A percentile compares a stretch with the other conserved stretches of the same genome.
These are phyloP conservation scores for Odontamblyopus rebecca DNA, from an alignment of 2,797 vertebrate species.

Conservation along the genomic window DNA sequence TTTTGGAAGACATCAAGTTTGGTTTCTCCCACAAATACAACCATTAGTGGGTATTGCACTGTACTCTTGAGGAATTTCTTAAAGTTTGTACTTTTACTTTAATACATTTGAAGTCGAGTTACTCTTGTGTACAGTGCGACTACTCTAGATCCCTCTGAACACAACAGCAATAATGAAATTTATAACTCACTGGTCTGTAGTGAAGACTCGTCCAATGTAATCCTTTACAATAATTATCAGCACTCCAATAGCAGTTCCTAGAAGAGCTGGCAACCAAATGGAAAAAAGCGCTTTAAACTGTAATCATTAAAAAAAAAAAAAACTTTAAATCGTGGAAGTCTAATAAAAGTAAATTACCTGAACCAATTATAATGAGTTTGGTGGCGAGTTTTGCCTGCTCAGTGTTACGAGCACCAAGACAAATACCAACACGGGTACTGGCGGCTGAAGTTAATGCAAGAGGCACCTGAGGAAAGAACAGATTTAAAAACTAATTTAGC, in stretches of 20 bases:
- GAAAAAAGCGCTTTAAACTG: not conserved
- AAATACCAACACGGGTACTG: conserved; percentile 87
- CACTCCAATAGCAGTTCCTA: conserved; percentile 64
- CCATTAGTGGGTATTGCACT: too few relatives aligned
- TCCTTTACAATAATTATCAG: conserved; percentile 55
- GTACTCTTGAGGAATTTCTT: too few relatives aligned
- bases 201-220: conserved; percentile 85
- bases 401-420: conserved; percentile 85
- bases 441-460: conserved; percentile 83
- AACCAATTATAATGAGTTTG: conserved; percentile 76
- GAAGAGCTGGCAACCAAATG: conserved; percentile 54
- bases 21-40: too few relatives aligned
- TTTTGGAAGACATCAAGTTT: too few relatives aligned
- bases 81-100: too few relatives aligned
- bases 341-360: conserved; percentile 63
- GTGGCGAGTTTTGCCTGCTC: conserved; percentile 83
- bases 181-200: conserved; percentile 79
- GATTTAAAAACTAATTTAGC: not conserved
- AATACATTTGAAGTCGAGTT: too few relatives aligned
- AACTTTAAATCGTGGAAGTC: not conserved
- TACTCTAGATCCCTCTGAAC: not conserved
- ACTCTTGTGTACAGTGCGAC: too few relatives aligned
- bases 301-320: not conserved
- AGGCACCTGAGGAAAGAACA: conserved; percentile 74
- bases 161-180: not conserved